Evolutionary conservation across 2,113 vertebrate genomes (phyloP), one percentile per base, ranked within the genome.

Genomic region (Butastur rufipennis): DNA sequence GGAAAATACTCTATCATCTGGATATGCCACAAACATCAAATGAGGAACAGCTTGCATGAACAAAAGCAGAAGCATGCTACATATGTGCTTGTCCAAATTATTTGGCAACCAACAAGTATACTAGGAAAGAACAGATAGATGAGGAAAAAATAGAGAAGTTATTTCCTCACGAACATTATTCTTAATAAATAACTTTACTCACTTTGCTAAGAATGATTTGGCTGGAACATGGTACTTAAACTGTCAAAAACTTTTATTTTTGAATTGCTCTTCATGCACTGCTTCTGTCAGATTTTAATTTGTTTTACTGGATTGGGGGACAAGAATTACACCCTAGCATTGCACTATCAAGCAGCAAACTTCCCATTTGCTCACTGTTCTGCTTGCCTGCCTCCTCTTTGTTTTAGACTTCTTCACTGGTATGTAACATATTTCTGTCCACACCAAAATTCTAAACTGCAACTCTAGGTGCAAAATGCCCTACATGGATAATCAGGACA

Each of bases 231-330:
- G 38, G 26, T 27, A n/a, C 67, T 78, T 61, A 72, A 83, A 68
- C 42, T 14, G 21, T 73, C 82, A 92, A 79, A 95, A 97, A 75
- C 32, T 58, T 77, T 27, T 17, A 10, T 48, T 86, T 93, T 77
- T 94, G 7, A 83, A 50, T 47, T 93, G 71, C 14, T 70, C 52
- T 88, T 86, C 85, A 53, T 55, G 62, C 71, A 96, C 61, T 90
- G 42, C 70, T 97, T 97, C 95, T 94, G 61, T 91, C 95, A 95
- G 70, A 97, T 79, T 96, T 90, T 87, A 91, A 92, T 95, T 98
- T 92, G 67, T 91, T 97, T 95, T 93, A 83, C 86, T 48, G 74
- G 71, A 82, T 48, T 72, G 16, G 50, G 78, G 58, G 86, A 36
- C 86, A 79, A 42, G 92, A 96, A 98, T 96, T 96, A 95, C 29